Evolutionary conservation across 2,888 invertebrate species (phyloP).

Genomic region (Sthenelais limicola): DNA sequence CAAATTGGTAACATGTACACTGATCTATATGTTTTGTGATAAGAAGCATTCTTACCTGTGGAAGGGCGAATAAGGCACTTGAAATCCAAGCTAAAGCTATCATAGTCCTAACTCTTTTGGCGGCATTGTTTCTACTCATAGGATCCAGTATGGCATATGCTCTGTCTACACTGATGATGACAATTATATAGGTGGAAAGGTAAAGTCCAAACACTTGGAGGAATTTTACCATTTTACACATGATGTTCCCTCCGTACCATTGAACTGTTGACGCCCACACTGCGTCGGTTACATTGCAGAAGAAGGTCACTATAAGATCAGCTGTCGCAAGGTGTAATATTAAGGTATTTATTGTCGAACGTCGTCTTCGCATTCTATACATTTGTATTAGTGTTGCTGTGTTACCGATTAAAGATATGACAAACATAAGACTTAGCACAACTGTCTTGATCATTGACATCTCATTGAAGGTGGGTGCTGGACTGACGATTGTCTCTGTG

Average conservation of each 20-base stretch:
- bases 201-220: constrained; percentile 87
- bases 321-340: constrained; percentile 88
- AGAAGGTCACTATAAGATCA: constrained; percentile 85
- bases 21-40: not conserved
- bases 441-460: constrained; percentile 79
- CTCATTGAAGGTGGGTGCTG: constrained; percentile 78
- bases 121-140: constrained; percentile 75
- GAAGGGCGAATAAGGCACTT: constrained; percentile 83
- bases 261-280: constrained; percentile 86
- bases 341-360: constrained; percentile 78
- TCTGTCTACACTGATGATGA: constrained; percentile 86
- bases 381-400: constrained; percentile 85
- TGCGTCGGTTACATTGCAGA: constrained; percentile 86
- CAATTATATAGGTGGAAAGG: constrained; percentile 86
- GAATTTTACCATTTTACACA: constrained; percentile 86
- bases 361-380: constrained; percentile 75
- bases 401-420: constrained; percentile 83
- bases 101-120: constrained; percentile 76
- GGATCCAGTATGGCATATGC: constrained; percentile 85
- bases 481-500: no score
- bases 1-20: no score
- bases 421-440: constrained; percentile 80
- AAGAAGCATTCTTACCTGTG: constrained; percentile 79
- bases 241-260: constrained; percentile 84
- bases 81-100: constrained; percentile 82